These are phyloP conservation scores for Dasypolia templi DNA, from an alignment of 2,888 invertebrate genomes.

Conservation along the genomic window DNA sequence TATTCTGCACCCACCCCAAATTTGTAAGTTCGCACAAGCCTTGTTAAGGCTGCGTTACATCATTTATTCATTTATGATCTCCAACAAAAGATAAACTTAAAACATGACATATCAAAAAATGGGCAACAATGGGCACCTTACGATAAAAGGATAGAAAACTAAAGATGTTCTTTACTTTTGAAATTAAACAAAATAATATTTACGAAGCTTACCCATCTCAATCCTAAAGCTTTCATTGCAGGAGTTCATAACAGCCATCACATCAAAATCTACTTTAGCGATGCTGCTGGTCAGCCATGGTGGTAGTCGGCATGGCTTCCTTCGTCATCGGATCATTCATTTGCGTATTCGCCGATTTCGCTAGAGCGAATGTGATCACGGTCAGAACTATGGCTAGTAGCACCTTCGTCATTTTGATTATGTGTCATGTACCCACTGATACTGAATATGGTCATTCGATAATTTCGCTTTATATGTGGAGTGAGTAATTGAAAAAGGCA, in stretches of 20 bases:
- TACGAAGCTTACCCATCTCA: conserved; percentile 84
- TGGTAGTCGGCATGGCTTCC: conserved; percentile 21
- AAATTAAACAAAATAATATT: conserved; percentile 1
- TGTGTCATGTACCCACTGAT: conserved; percentile 7
- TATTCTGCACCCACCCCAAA: background rate
- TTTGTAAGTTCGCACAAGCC: background rate
- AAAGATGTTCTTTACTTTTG: background rate
- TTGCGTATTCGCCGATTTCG: conserved; percentile 43
- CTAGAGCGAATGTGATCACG: conserved; percentile 43
- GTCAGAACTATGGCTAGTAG: conserved; percentile 37
- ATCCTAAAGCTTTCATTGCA: conserved; percentile 90
- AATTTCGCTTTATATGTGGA: conserved; percentile 45
- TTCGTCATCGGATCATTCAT: conserved; percentile 19
- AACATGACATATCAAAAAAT: background rate
- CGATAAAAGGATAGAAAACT: background rate
- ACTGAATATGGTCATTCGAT: conserved; percentile 37
- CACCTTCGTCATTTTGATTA: conserved; percentile 52
- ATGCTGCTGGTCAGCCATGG: conserved; percentile 44
- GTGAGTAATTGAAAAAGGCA: conserved; percentile 45
- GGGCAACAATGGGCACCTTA: background rate
- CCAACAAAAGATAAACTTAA: background rate
- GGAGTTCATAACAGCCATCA: conserved; percentile 79
- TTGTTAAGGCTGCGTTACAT: background rate
- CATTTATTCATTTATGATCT: background rate
- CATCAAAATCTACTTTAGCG: conserved; percentile 72